A percentile compares a stretch with the other conserved stretches of the same genome.
Evolutionary conservation across 2,113 vertebrate species (phyloP).

Genomic region (Xenus cinereus): DNA sequence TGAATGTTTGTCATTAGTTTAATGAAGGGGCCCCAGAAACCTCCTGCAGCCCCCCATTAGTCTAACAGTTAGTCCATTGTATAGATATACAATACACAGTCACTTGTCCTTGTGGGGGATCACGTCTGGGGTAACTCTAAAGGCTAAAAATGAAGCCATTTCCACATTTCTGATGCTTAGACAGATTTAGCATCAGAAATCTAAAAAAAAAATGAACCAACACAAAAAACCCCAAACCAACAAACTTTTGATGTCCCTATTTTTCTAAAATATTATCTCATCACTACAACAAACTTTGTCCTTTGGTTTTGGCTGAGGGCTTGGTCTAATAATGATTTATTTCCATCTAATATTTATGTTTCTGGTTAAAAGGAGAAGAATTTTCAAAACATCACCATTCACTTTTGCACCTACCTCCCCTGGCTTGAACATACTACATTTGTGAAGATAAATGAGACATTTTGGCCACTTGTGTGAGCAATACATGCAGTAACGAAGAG

Average conservation of each 20-base stretch:
- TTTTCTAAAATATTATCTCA: background rate
- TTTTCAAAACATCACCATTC: background rate
- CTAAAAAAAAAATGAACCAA: background rate
- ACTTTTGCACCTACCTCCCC: background rate
- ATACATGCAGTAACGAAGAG: background rate
- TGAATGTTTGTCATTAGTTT: slow-evolving; percentile 44
- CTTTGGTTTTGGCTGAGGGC: background rate
- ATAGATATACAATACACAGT: background rate
- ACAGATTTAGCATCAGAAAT: background rate
- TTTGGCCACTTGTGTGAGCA: background rate
- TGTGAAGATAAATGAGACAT: background rate
- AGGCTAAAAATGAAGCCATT: background rate
- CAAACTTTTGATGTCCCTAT: background rate
- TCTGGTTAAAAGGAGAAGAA: background rate
- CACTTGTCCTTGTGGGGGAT: background rate
- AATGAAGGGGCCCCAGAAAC: slow-evolving; percentile 34
- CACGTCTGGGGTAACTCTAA: background rate
- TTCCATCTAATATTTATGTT: background rate
- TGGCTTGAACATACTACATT: background rate
- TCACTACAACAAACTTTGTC: background rate
- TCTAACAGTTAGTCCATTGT: slow-evolving; percentile 42
- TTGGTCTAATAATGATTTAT: background rate
- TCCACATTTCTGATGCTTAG: background rate
- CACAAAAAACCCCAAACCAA: background rate
- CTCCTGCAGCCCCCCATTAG: slow-evolving; percentile 26